Evolutionary conservation across 2,888 invertebrate genomes (phyloP), one percentile per base, ranked within the genome.

Genomic region (Ischnus inquisitorius): DNA sequence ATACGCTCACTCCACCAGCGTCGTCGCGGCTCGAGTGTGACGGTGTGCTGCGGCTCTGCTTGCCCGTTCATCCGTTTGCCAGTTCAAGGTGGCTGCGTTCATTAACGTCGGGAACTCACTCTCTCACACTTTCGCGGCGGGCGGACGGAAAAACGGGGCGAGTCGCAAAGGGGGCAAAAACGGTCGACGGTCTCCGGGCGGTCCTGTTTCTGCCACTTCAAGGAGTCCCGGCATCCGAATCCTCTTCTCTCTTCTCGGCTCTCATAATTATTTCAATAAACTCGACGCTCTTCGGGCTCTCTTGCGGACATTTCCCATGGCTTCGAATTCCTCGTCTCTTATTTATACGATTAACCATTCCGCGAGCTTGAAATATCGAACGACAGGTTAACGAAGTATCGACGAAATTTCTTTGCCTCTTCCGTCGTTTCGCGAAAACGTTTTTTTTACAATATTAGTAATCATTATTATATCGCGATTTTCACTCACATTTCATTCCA

Each of bases 51-150:
- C 77, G 80, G 79, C 75, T 79, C 77, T 82, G 79, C 75, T 79
- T 82, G 83, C 68, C 79, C 74, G 92, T 90, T 91, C 92, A 92
- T 90, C 92, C 91, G 91, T 91, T 92, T 91, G 91, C 91, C 92
- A 90, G 91, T 92, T 93, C 92, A 92, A 93, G 92, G 93, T 92
- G 92, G 92, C 90, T 91, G 91, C 91, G 90, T 91, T 93, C 92
- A 91, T 92, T 92, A 92, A 89, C 90, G 89, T 48, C 75, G 69
- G 48, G 69, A 84, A 79, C 79, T 77, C 67, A 25, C 57, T 64
- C 57, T 72, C 62, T 34, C 67, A 67, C 76, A 67, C 76, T 34
- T 34, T 34, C 34, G 34, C 34, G 57, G 77, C 41, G 65, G 54
- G 60, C 41, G 79, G 54, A 64, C 39, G 25, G 67, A 67, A 46